Percentiles rank a stretch among this genome's conserved stretches.
Conservation (phyloP, 2,113 vertebrate species). For the Chlorodrepanis virens region DNA sequence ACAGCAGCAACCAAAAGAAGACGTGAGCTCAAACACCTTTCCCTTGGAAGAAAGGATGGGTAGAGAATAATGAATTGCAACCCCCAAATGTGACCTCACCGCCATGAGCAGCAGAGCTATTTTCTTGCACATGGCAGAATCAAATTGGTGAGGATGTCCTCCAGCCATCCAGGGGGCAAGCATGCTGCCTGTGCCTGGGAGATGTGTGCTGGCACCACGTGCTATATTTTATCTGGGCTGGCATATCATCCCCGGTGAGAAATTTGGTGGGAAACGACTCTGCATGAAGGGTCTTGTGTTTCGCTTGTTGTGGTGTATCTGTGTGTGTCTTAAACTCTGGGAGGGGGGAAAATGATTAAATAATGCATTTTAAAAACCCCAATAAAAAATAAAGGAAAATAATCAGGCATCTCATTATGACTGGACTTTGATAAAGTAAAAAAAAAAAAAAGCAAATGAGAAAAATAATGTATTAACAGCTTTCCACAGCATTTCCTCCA, state of each 20-base stretch:
- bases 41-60: background rate
- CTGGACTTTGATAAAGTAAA: background rate
- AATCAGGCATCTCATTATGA: background rate
- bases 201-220: background rate
- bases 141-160: accelerated
- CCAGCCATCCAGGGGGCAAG: background rate
- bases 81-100: background rate
- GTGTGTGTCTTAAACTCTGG: background rate
- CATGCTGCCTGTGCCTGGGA: background rate
- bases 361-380: background rate
- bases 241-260: background rate
- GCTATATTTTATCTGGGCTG: background rate
- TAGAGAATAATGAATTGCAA: background rate
- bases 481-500: slow-evolving; percentile 18
- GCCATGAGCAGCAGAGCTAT: background rate
- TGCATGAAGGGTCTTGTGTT: background rate
- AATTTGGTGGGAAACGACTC: background rate
- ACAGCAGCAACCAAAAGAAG: background rate
- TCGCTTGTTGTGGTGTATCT: background rate
- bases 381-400: background rate
- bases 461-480: background rate
- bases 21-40: background rate
- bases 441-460: background rate
- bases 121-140: background rate
- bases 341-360: background rate